Evolutionary conservation across 2,888 invertebrate species (phyloP).

Genomic region (Arrhopalites spinosus): DNA sequence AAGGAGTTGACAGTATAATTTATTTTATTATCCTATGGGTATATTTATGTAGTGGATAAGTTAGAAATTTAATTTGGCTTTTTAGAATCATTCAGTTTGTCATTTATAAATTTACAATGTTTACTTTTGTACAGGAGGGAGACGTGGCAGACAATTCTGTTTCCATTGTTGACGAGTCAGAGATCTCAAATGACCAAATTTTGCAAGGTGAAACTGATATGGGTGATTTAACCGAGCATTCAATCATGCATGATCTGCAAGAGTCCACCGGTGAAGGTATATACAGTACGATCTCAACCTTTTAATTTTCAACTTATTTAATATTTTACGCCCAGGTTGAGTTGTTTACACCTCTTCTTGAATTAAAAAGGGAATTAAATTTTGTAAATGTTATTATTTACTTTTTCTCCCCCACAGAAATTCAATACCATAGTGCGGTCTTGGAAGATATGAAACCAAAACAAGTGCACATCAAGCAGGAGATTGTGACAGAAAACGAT

Average conservation of each 20-base stretch:
- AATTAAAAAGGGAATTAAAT: no score
- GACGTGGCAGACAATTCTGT: slow-evolving; percentile 60
- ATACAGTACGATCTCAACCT: background rate
- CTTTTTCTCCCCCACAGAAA: slow-evolving; percentile 56
- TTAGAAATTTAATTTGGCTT: no score
- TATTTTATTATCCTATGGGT: background rate
- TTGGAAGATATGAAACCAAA: slow-evolving; percentile 46
- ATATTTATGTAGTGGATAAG: no score
- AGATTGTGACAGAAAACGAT: slow-evolving; percentile 65
- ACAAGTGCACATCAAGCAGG: slow-evolving; percentile 60
- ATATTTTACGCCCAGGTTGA: no score
- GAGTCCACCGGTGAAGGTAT: slow-evolving; percentile 31
- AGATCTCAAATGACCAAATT: slow-evolving; percentile 59
- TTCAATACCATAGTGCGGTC: slow-evolving; percentile 58
- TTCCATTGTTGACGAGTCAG: slow-evolving; percentile 63
- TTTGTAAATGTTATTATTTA: slow-evolving; percentile 55
- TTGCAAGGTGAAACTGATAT: slow-evolving; percentile 61
- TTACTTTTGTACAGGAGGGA: slow-evolving; percentile 57
- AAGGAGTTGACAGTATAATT: slow-evolving; percentile 13
- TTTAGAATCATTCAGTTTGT: background rate
- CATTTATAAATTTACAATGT: background rate
- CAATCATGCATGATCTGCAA: slow-evolving; percentile 56
- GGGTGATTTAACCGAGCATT: slow-evolving; percentile 43
- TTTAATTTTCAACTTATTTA: background rate
- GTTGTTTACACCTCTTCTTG: no score